A percentile compares a stretch with the other conserved stretches of the same genome.
These are phyloP conservation scores for Parasteatoda tepidariorum DNA, from an alignment of 1,140 invertebrate genomes.

Conservation along the genomic window DNA sequence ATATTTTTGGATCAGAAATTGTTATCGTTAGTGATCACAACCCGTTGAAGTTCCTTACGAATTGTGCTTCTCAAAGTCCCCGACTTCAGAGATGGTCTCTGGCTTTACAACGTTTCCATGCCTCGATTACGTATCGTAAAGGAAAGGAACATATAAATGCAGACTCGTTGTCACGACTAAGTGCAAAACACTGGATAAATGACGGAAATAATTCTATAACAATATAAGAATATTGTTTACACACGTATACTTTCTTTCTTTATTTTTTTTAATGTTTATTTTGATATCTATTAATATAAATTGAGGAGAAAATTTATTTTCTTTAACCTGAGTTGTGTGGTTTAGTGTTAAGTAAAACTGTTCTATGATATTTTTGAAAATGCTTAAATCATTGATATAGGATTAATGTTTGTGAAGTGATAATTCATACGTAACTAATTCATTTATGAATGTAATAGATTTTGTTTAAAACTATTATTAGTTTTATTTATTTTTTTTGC, in stretches of 20 bases:
- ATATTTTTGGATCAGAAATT: background rate
- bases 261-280: background rate
- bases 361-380: no score
- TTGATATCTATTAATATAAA: background rate
- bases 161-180: background rate
- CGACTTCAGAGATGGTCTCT: background rate
- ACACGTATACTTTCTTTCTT: background rate
- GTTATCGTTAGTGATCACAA: background rate
- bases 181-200: background rate
- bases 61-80: background rate
- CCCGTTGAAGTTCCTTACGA: background rate
- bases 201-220: background rate
- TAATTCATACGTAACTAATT: no score
- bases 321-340: background rate
- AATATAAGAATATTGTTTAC: background rate
- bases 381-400: no score
- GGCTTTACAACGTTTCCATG: background rate
- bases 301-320: background rate
- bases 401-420: no score
- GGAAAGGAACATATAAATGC: background rate
- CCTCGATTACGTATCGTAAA: background rate
- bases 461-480: no score
- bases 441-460: no score
- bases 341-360: background rate
- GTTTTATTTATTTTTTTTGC: no score